Base-by-base conservation (phyloP, 2,888 invertebrate species). In the Oscheius onirici region DNA sequence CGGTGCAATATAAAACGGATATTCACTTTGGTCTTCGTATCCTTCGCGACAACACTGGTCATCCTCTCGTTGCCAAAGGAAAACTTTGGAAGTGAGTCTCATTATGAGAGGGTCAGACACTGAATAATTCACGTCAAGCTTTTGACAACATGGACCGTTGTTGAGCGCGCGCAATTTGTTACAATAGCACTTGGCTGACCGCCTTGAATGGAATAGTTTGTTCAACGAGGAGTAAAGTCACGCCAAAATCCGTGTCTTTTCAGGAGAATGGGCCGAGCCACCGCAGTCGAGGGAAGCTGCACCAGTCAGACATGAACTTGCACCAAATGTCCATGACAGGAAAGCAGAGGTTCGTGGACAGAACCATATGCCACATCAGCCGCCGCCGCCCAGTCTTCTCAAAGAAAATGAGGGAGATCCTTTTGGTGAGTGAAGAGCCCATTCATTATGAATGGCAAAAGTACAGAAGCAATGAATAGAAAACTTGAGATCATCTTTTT, bases 1-100 rank as follows among this genome's bases (percentile, higher is more conserved):
- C 77, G 84, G 72, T 84, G 85, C 74, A 85, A 85, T 73, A 77
- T 86, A 55, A 80, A 73, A 61, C 76, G 84, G 61, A 71, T 84
- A 44, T 85, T 86, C 77, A 76, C 78, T 22, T 63, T 84, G 55
- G 81, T 81, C 8, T 81, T 83, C 63, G 67, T 81, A 61, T 72
- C 82, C 15, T 86, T 86, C 73, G 83, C 81, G 44, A 76, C 82
- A 6, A 84, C 84, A 20, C 72, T 86, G 10, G 75, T 86, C 34
- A 79, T 86, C 11, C 74, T 86, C 44, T 79, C 82, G 10, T 71
- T 82, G 49, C 80, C 82, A 11, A 78, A 75, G 49, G 70, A 77
- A 13, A 79, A 74, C 60, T 76, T 71, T 52, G 78, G 75, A 68
- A 26, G 78, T 79, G 41, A 69, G 78, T 78, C 54, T 34, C 3